Base-by-base conservation (phyloP, 2,797 vertebrate species). In the Benthosema pterotum region DNA sequence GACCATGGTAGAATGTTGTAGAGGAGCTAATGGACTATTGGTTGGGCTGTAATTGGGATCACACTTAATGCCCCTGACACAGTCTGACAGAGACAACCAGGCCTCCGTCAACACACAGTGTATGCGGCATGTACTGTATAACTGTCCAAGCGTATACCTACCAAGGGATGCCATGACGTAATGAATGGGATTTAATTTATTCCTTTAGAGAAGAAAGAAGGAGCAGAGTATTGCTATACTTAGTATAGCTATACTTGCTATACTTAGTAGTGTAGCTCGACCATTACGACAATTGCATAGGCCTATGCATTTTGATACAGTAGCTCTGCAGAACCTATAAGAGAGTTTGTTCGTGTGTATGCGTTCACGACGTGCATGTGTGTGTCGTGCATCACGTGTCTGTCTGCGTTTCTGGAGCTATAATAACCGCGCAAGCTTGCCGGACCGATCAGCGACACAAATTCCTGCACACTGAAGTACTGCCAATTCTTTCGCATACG, bases 11-110 rank as follows among this genome's bases (percentile, higher is more conserved):
- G 68, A 80, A 81, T 69, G 75, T 85, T 77, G 52, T n/a, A n/a
- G 66, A 19, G 68, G 60, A 74, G 80, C 83, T 89, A 84, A 89
- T 89, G 78, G 83, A 71, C 71, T 65, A 66, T 82, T 49, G 50
- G 64, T 60, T 65, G 6, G 13, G 78, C 74, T 77, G 77, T 87
- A 83, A 69, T 82, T 71, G 74, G 81, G 57, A 66, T 59, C 61
- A 65, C 42, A 16, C 65, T 67, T 67, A 70, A 80, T 63, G 52
- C 51, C 61, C 45, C 48, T 18, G 18, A 66, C 71, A 48, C 62
- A 48, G 61, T 72, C 56, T 77, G 72, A 80, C 74, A 77, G 63
- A 2, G 22, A 57, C 57, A 59, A 42, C 9, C 55, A 63, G 60
- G 50, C 63, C 56, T 16, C 14, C 51, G 66, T 16, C 68, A 49